phyloP scores from a whole-genome alignment of 2,113 vertebrate species.

The Lepisosteus oculatus region DNA sequence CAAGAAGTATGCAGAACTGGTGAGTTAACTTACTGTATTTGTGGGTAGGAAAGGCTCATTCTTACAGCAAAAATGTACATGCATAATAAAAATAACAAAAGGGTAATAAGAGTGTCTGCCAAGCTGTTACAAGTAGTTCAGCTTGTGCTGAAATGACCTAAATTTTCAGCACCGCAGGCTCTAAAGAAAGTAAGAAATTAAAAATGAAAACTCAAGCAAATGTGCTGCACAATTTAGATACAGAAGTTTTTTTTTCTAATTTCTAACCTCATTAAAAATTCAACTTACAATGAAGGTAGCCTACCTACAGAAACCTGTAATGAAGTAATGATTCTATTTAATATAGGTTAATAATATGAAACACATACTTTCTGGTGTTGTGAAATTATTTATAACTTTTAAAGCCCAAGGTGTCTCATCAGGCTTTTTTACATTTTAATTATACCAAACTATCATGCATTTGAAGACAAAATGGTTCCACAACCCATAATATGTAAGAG shows the following conservation, averaged over 20 bases:
- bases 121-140: slow-evolving; percentile 25
- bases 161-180: slow-evolving; percentile 24
- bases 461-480: too few species aligned
- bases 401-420: too few species aligned
- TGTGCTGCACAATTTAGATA: slow-evolving; percentile 1
- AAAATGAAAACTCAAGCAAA: slow-evolving; percentile 13
- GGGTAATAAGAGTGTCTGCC: slow-evolving; percentile 7
- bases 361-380: too few species aligned
- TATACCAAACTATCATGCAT: too few species aligned
- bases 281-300: too few species aligned
- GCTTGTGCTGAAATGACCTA: slow-evolving; percentile 32
- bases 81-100: slow-evolving; percentile 7
- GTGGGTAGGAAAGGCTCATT: not conserved
- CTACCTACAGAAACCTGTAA: too few species aligned
- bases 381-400: too few species aligned
- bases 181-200: not conserved
- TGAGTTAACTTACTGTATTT: slow-evolving; percentile 55
- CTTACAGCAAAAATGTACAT: slow-evolving; percentile 16
- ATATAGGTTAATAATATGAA: too few species aligned
- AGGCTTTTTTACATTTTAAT: too few species aligned
- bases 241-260: not conserved
- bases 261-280: not conserved
- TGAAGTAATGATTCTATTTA: too few species aligned
- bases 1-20: slow-evolving; percentile 84
- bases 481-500: too few species aligned